These are phyloP conservation scores for Drosophila repletoides DNA, from an alignment of 1,140 invertebrate species.

Conservation along the genomic window DNA sequence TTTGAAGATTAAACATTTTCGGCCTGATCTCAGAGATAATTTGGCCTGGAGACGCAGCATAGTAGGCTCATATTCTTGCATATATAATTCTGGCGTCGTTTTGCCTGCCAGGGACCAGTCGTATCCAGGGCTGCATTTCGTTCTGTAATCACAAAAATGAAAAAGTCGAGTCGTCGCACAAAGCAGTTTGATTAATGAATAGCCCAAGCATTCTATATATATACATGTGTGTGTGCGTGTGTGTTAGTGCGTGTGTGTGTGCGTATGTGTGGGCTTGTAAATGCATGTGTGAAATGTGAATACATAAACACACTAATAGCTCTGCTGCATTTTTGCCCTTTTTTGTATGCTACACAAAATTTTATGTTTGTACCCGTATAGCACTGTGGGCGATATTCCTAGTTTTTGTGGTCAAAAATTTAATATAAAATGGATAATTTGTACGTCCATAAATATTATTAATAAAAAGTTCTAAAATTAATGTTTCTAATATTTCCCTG, in stretches of 20 bases:
- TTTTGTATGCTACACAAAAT: conserved; percentile 41
- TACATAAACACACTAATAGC: conserved; percentile 33
- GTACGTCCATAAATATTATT: too few species aligned
- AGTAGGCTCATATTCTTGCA: conserved; percentile 87
- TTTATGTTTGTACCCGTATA: conserved; percentile 40
- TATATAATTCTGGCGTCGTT: conserved; percentile 84
- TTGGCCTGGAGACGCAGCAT: conserved; percentile 86
- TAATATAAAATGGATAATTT: too few species aligned
- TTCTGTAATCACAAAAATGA: conserved; percentile 77
- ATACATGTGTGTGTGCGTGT: too few species aligned
- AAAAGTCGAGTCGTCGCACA: neutral
- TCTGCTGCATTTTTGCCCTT: conserved; percentile 7
- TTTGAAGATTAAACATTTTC: conserved; percentile 58
- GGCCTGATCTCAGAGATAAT: conserved; percentile 85
- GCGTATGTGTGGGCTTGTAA: too few species aligned
- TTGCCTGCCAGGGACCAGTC: conserved; percentile 85
- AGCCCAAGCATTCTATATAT: too few species aligned
- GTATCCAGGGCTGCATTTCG: conserved; percentile 84
- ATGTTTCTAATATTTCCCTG: too few species aligned
- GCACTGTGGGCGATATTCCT: too few species aligned
- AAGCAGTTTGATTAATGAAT: conserved; percentile 51
- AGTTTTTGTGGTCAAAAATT: too few species aligned
- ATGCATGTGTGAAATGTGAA: conserved; percentile 21
- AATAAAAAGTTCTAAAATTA: too few species aligned
- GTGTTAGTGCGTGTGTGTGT: neutral